Evolutionary conservation across 2,113 vertebrate species (phyloP).

Genomic region (Gasterosteus aculeatus): DNA sequence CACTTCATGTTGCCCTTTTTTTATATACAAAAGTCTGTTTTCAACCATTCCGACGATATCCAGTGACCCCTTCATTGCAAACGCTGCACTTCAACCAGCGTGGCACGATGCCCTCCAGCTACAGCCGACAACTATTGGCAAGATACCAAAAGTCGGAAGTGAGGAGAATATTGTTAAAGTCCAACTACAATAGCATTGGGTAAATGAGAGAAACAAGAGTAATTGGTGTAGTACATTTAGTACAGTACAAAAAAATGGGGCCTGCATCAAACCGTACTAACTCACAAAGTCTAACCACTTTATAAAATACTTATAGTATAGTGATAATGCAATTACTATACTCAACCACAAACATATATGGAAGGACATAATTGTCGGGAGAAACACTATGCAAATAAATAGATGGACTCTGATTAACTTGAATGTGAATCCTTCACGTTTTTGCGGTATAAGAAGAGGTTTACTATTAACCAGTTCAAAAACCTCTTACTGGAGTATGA

Average conservation of each 20-base stretch:
- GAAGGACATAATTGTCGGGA: neutral
- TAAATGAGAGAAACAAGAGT: neutral
- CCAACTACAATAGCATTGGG: neutral
- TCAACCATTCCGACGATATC: conserved; percentile 3
- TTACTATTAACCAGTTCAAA: conserved; percentile 49
- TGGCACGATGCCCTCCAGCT: conserved; percentile 2
- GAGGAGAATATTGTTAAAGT: neutral
- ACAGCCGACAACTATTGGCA: conserved; percentile 19
- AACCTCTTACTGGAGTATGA: conserved; percentile 16
- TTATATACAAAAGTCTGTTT: neutral
- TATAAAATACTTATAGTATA: neutral
- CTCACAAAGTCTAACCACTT: conserved; percentile 9
- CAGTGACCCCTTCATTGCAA: conserved; percentile 8
- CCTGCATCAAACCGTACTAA: too few relatives aligned
- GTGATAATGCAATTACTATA: neutral
- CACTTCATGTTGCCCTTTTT: neutral
- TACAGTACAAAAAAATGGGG: too few relatives aligned
- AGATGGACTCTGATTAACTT: conserved; percentile 5
- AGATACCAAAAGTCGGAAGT: neutral
- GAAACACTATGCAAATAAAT: neutral
- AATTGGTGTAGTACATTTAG: neutral
- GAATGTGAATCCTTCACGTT: conserved; percentile 8
- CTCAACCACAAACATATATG: neutral
- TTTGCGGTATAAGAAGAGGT: conserved; percentile 33
- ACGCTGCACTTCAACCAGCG: conserved; percentile 1